phyloP scores from a whole-genome alignment of 2,888 invertebrate genomes.

The Andrena trimmerana region DNA sequence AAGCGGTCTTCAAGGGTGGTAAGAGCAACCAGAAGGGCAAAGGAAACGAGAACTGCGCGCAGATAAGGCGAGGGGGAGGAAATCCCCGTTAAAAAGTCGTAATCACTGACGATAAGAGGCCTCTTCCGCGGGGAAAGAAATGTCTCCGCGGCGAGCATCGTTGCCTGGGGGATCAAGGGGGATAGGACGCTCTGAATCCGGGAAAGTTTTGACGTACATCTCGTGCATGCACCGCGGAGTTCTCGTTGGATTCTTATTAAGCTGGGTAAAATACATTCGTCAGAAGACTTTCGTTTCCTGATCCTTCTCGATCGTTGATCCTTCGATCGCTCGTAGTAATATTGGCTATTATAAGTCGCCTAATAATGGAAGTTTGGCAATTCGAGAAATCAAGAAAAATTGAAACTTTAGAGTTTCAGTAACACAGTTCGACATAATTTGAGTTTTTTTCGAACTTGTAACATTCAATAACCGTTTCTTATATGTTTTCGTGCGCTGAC shows the following conservation, averaged over 20 bases:
- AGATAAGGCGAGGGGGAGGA: constrained; percentile 55
- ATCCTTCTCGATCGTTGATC: background rate
- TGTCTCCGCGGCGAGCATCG: constrained; percentile 51
- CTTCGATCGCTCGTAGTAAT: too few species aligned
- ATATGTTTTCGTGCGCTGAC: too few species aligned
- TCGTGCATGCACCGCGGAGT: background rate
- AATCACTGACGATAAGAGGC: constrained; percentile 77
- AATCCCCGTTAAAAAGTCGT: constrained; percentile 78
- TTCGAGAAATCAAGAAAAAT: too few species aligned
- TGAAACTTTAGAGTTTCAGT: too few species aligned
- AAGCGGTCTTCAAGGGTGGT: constrained; percentile 41
- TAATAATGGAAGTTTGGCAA: too few species aligned
- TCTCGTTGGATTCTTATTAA: background rate
- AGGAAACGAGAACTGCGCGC: constrained; percentile 45
- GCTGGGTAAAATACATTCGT: background rate
- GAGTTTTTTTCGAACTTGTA: too few species aligned
- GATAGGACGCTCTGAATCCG: background rate
- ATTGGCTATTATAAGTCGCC: too few species aligned
- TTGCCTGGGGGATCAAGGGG: constrained; percentile 9
- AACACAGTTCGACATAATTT: too few species aligned
- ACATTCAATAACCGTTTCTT: too few species aligned
- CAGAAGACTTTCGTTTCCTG: background rate
- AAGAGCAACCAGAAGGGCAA: constrained; percentile 36
- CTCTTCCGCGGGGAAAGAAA: constrained; percentile 63
- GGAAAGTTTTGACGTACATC: constrained; percentile 34